A percentile compares a stretch with the other conserved stretches of the same genome.
Evolutionary conservation across 2,113 vertebrate genomes (phyloP).

Genomic region (Merops nubicus): DNA sequence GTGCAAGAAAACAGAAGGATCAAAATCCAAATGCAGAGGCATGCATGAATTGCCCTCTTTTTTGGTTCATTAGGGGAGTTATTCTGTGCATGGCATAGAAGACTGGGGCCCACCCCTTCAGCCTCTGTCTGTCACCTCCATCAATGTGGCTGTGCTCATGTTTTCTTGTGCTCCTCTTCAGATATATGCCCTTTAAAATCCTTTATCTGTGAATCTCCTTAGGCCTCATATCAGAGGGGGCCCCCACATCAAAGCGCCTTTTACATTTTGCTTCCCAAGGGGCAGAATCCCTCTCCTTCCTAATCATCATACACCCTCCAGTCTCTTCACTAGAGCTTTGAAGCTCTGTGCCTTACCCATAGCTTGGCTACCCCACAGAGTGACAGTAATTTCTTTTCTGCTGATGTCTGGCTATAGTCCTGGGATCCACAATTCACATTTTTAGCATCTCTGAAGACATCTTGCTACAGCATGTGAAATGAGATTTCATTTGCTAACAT

Average conservation of each 20-base stretch:
- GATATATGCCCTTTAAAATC: neutral
- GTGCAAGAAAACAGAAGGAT: neutral
- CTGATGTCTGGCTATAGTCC: neutral
- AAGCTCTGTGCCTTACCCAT: neutral
- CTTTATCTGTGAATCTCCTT: neutral
- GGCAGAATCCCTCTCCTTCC: neutral
- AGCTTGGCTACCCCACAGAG: neutral
- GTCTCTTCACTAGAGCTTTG: neutral
- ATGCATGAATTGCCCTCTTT: neutral
- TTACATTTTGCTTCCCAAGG: neutral
- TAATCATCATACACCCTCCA: neutral
- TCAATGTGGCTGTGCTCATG: accelerated
- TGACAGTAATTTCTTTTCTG: neutral
- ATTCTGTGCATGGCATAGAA: accelerated
- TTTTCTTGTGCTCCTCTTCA: neutral
- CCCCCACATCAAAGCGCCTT: neutral
- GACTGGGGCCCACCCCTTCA: neutral
- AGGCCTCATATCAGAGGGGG: neutral
- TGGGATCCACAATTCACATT: neutral
- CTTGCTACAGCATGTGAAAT: neutral
- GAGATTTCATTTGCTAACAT: neutral
- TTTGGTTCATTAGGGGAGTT: neutral
- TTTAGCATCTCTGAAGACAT: neutral
- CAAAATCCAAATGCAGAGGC: neutral
- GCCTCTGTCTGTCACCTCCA: neutral